Conservation (phyloP, 1,140 invertebrate species). For the Philopotamus ludificatus region DNA sequence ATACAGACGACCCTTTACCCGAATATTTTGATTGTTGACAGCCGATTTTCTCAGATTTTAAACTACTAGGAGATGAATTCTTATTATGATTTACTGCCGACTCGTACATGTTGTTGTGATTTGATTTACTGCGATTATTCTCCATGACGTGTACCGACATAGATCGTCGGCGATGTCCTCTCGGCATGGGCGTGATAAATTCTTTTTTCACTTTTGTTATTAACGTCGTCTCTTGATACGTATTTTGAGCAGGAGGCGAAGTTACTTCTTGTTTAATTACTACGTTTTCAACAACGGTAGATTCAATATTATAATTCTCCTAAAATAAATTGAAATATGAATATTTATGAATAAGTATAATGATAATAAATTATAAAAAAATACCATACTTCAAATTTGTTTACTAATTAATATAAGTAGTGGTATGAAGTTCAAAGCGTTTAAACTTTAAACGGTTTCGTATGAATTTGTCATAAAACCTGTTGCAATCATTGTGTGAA, state of each 20-base stretch:
- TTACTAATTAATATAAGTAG: too few relatives aligned
- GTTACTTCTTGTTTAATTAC: constrained; percentile 28
- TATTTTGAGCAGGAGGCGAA: constrained; percentile 14
- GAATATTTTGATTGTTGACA: neutral
- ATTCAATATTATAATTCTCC: neutral
- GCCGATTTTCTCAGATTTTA: neutral
- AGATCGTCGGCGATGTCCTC: constrained; percentile 14
- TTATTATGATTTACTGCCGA: neutral
- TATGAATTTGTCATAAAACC: too few relatives aligned
- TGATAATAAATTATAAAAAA: too few relatives aligned
- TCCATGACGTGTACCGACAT: constrained; percentile 35
- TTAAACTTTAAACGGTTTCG: too few relatives aligned
- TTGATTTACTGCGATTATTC: neutral
- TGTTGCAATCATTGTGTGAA: neutral
- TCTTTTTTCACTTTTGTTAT: neutral
- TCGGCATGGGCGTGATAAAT: neutral
- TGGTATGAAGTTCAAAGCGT: too few relatives aligned
- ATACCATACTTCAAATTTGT: too few relatives aligned
- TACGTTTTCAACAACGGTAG: neutral
- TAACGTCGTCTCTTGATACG: neutral
- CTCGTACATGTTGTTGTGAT: neutral
- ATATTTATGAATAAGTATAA: neutral
- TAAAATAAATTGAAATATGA: neutral
- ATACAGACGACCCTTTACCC: constrained; percentile 6
- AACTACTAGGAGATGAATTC: neutral